Evolutionary conservation across 1,140 invertebrate genomes (phyloP), one percentile per base, ranked within the genome.

Genomic region (Drosophila arawakana): DNA sequence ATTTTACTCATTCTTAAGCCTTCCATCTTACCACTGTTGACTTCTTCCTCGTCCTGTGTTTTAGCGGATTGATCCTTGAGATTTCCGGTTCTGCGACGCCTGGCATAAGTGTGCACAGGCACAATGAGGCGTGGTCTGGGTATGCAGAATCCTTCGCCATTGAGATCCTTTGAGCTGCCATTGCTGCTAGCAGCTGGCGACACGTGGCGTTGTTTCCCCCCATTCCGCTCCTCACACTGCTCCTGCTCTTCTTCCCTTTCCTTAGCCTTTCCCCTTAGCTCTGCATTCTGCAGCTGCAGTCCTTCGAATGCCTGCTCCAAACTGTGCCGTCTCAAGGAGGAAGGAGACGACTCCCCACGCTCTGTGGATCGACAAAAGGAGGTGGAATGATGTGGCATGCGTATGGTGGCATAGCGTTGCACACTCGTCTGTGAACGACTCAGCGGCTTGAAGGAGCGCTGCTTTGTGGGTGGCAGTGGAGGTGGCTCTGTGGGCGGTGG

Each of bases 81-180:
- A 93, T 95, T 96, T 6, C 96, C 96, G n/a, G 96, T 97, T 65
- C 96, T 94, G 59, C 96, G 93, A 74, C 95, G 95, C 66, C 96
- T 93, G 34, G 96, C 96, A 91, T 97, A 97, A 2, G 96, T 97
- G 93, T 97, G 96, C 61, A 97, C 96, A 49, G 96, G 96, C 60
- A 97, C 96, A 80, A 97, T 96, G 66, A 97, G 94, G 88, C 96
- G 96, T 11, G 96, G 96, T 80, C 97, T 93, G 1, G 97, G 97
- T 91, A 97, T 97, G 46, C 94, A 94, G 92, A 97, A 97, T 73
- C 96, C 95, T 7, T 94, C 94, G 41, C 85, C 81, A 50, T 78
- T 89, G 78, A 89, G 85, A 89, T 89, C 84, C 75, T 89, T 89
- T 2, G 83, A 74, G 65, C 81, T 89, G 85, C 81, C 84, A 71